phyloP scores from a whole-genome alignment of 2,113 vertebrate species.

The Myotis brandtii region DNA sequence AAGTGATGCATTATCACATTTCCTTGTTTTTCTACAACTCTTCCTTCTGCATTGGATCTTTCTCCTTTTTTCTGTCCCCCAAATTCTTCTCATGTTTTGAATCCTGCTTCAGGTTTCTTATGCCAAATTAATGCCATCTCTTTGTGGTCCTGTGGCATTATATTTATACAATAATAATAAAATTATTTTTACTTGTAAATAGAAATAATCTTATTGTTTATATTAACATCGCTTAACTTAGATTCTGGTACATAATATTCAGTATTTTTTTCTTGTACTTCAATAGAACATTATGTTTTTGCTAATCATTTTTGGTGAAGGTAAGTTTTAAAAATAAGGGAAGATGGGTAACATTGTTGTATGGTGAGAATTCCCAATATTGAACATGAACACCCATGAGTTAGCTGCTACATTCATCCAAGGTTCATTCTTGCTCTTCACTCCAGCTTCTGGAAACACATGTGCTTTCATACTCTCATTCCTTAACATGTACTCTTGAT shows the following conservation, averaged over 20 bases:
- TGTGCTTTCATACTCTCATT: not conserved
- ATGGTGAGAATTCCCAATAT: not conserved
- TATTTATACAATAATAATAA: not conserved
- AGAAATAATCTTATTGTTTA: not conserved
- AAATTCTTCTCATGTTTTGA: not conserved
- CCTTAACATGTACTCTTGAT: not conserved
- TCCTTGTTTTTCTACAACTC: not conserved
- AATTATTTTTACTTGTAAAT: not conserved
- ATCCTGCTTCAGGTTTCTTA: not conserved
- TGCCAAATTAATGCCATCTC: not conserved
- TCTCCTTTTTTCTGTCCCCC: not conserved
- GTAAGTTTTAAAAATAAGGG: not conserved
- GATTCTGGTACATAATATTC: not conserved
- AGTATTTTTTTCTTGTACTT: not conserved
- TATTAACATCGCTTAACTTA: not conserved
- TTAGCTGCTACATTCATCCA: not conserved
- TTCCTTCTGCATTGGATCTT: not conserved
- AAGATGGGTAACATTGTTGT: not conserved
- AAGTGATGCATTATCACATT: not conserved
- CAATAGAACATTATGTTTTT: conserved; percentile 14
- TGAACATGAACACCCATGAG: not conserved
- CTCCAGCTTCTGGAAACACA: not conserved
- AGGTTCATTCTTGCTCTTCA: not conserved
- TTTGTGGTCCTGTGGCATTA: not conserved
- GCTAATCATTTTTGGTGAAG: not conserved